Evolutionary conservation across 2,113 vertebrate species (phyloP).

Genomic region (Hydropotes inermis): DNA sequence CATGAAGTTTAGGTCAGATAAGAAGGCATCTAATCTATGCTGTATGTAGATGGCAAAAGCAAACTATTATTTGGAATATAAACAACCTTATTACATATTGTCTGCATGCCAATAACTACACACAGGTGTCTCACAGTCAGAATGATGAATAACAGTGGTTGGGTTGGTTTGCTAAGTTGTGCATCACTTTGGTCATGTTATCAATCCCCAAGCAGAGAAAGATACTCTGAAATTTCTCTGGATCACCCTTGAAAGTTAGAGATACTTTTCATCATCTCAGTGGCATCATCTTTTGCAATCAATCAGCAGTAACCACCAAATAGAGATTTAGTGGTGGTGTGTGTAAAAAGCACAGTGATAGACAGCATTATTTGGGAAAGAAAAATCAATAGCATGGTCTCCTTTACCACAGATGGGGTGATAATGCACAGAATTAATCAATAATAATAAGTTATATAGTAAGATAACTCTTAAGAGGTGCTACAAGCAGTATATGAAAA

Average conservation of each 20-base stretch:
- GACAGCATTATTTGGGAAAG: not conserved
- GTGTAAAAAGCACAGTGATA: not conserved
- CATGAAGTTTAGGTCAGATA: constrained; percentile 59
- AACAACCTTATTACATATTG: constrained; percentile 41
- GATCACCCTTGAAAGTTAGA: constrained; percentile 37
- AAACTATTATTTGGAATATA: constrained; percentile 58
- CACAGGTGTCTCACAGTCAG: not conserved
- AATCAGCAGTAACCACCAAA: constrained; percentile 35
- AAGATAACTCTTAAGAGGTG: not conserved
- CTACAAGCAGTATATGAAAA: not conserved
- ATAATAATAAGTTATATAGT: not conserved
- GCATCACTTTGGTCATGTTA: constrained; percentile 46
- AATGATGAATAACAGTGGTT: constrained; percentile 45
- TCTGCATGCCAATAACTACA: not conserved
- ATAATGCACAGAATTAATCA: not conserved
- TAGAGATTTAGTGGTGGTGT: not conserved
- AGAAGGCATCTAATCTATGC: constrained; percentile 37
- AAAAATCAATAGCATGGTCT: not conserved
- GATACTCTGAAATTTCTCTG: constrained; percentile 28
- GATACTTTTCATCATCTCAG: constrained; percentile 32
- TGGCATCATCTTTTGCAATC: constrained; percentile 4
- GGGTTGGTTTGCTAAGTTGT: constrained; percentile 33
- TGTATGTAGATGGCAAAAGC: constrained; percentile 40
- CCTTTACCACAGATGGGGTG: not conserved
- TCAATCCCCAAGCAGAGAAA: constrained; percentile 51